These are phyloP conservation scores for Eulacestoma nigropectus DNA, from an alignment of 2,113 vertebrate genomes.

Conservation along the genomic window DNA sequence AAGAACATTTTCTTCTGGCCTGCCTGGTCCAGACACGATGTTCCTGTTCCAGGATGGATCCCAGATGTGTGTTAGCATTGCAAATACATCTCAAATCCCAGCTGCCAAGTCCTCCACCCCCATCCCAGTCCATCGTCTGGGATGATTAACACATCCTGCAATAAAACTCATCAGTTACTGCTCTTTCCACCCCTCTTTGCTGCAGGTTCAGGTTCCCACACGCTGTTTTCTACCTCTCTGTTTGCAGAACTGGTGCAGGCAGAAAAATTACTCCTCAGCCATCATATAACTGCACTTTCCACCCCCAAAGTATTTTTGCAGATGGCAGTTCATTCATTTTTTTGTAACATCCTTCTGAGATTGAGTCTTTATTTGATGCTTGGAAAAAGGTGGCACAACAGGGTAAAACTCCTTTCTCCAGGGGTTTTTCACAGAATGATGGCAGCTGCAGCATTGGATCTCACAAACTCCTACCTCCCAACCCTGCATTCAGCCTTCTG, in stretches of 20 bases:
- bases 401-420: background rate
- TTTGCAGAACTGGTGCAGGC: background rate
- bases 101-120: slow-evolving; percentile 43
- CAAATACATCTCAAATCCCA: slow-evolving; percentile 23
- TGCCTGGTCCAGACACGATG: background rate
- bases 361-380: background rate
- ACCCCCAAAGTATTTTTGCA: slow-evolving; percentile 15
- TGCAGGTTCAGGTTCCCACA: slow-evolving; percentile 15
- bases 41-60: slow-evolving; percentile 9
- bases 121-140: background rate
- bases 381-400: background rate
- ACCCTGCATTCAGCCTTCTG: background rate
- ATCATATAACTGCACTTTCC: background rate
- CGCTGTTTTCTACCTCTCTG: background rate
- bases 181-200: background rate
- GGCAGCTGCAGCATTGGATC: background rate
- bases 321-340: background rate
- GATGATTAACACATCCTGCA: slow-evolving; percentile 32
- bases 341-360: background rate
- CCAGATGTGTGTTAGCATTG: slow-evolving; percentile 51
- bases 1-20: slow-evolving; percentile 15
- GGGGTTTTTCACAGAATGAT: background rate
- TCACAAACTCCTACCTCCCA: background rate
- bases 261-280: background rate
- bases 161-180: background rate